Conservation (phyloP, 2,113 vertebrate genomes). For the Lepidothrix coronata region DNA sequence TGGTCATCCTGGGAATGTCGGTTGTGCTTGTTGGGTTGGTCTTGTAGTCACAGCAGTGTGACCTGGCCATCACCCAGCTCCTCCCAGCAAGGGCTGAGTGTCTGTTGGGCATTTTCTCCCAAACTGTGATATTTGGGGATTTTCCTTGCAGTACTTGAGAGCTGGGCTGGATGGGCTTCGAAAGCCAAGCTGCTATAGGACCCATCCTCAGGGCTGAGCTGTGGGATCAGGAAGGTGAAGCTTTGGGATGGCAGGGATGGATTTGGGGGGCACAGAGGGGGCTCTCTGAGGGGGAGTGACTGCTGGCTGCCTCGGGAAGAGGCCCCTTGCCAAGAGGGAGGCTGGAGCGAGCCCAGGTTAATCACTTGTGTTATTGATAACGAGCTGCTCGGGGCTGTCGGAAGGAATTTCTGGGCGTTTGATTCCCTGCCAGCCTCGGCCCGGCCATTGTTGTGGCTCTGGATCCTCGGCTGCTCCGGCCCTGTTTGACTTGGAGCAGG, state of each 20-base stretch:
- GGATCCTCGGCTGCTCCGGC: not conserved
- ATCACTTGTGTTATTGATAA: not conserved
- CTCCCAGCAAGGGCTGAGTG: accelerated
- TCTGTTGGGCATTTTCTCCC: accelerated
- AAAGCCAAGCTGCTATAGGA: not conserved
- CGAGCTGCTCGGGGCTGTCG: not conserved
- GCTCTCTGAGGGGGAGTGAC: accelerated
- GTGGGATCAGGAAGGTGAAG: accelerated
- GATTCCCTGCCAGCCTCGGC: not conserved
- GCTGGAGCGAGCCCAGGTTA: not conserved
- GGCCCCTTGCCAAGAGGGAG: not conserved
- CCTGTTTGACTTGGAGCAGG: slow-evolving; percentile 59
- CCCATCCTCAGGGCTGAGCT: accelerated
- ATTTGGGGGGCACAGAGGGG: accelerated
- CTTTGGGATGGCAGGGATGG: not conserved
- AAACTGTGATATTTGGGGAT: accelerated
- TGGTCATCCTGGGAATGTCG: accelerated
- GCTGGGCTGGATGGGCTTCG: too few species aligned
- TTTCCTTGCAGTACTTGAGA: not conserved
- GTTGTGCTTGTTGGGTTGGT: not conserved
- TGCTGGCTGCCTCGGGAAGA: not conserved
- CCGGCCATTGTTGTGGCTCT: slow-evolving; percentile 24
- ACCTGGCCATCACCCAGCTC: not conserved
- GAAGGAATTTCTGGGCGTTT: not conserved
- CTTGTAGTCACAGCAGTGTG: accelerated